phyloP scores from a whole-genome alignment of 2,888 invertebrate species.

The Luperina testacea region DNA sequence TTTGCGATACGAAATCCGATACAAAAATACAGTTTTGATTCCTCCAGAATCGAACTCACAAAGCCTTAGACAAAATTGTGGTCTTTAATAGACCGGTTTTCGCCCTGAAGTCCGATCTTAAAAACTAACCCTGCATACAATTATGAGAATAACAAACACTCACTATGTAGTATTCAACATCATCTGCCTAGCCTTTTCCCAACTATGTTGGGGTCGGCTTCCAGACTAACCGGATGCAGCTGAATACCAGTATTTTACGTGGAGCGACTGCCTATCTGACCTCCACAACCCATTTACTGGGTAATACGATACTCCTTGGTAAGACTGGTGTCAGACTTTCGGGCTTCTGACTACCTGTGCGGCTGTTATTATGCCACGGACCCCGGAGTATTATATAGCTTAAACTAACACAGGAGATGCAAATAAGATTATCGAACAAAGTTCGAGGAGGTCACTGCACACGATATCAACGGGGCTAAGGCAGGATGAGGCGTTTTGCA shows the following conservation, averaged over 20 bases:
- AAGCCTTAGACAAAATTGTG: not conserved
- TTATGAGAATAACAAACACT: not conserved
- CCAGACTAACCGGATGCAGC: no score
- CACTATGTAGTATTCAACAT: not conserved
- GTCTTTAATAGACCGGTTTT: not conserved
- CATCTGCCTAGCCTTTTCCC: no score
- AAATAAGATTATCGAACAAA: conserved; percentile 52
- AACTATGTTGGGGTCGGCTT: no score
- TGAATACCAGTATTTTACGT: no score
- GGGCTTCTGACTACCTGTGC: no score
- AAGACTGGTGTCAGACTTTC: no score
- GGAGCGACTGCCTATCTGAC: no score
- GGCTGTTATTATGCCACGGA: no score
- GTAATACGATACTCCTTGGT: no score
- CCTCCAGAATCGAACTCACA: not conserved
- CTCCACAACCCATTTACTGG: no score
- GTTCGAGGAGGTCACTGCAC: conserved; percentile 47
- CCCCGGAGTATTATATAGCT: not conserved
- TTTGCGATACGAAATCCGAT: not conserved
- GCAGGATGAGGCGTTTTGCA: conserved; percentile 53
- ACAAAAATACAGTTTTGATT: not conserved
- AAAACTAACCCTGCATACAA: not conserved
- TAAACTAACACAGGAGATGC: conserved; percentile 34
- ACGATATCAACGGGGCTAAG: conserved; percentile 30
- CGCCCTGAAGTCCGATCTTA: not conserved